A percentile compares a stretch with the other conserved stretches of the same genome.
These are phyloP conservation scores for Hyphantria cunea DNA, from an alignment of 1,140 invertebrate species.

Conservation along the genomic window DNA sequence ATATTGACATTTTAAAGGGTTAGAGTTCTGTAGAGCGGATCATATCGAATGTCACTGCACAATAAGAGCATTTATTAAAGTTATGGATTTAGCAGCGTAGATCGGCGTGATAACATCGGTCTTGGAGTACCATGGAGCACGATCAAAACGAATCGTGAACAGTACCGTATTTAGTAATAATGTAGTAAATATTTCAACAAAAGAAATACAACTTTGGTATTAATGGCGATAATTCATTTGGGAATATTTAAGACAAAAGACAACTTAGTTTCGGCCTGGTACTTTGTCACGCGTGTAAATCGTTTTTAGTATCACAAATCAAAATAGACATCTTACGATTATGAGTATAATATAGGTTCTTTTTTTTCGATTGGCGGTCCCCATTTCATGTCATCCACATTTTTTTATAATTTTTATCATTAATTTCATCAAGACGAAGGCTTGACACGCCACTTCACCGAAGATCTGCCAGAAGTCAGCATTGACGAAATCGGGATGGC, in stretches of 20 bases:
- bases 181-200: conserved; percentile 11
- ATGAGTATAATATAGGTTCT: too few species aligned
- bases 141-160: conserved; percentile 39
- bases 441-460: too few species aligned
- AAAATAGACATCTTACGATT: neutral
- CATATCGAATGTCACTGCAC: conserved; percentile 56
- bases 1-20: conserved; percentile 61
- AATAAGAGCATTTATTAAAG: conserved; percentile 52
- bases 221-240: neutral
- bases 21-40: conserved; percentile 53
- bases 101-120: conserved; percentile 49
- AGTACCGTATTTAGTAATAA: conserved; percentile 13
- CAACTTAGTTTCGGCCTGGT: neutral
- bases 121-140: conserved; percentile 29
- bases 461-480: too few species aligned
- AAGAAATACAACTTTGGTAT: conserved; percentile 16
- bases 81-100: conserved; percentile 48
- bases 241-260: conserved; percentile 18
- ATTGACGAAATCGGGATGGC: too few species aligned
- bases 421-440: too few species aligned
- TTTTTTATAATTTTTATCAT: too few species aligned
- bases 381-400: too few species aligned
- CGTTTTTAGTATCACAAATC: neutral
- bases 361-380: too few species aligned
- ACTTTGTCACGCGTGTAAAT: too few species aligned